A percentile compares a stretch with the other conserved stretches of the same genome.
Conservation (phyloP, 2,888 invertebrate species). For the Troides oblongomaculatus region DNA sequence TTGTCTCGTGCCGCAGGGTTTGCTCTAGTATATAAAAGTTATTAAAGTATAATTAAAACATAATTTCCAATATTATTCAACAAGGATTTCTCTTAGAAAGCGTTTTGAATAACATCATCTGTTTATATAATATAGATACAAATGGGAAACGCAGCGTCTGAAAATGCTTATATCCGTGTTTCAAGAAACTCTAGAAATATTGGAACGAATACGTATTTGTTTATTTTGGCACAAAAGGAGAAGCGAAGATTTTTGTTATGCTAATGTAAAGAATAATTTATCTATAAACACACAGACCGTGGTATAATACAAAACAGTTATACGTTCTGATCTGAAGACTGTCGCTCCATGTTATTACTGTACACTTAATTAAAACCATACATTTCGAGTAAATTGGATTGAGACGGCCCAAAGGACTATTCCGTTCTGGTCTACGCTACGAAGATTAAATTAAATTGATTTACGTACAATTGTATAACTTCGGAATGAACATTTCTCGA, state of each 20-base stretch:
- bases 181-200: too few species aligned
- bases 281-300: too few species aligned
- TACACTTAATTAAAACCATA: slow-evolving; percentile 24
- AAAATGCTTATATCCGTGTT: too few species aligned
- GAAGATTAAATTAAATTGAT: slow-evolving; percentile 3
- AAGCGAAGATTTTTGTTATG: too few species aligned
- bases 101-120: too few species aligned
- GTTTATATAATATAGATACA: too few species aligned
- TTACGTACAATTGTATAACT: slow-evolving; percentile 10
- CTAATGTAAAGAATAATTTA: too few species aligned
- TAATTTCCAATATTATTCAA: neutral
- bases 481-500: neutral
- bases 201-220: too few species aligned
- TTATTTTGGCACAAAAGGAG: too few species aligned
- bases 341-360: slow-evolving; percentile 8
- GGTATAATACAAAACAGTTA: neutral
- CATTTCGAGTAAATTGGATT: slow-evolving; percentile 21
- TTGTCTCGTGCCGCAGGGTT: neutral
- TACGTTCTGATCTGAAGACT: neutral
- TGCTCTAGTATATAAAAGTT: slow-evolving; percentile 1
- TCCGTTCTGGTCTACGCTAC: neutral
- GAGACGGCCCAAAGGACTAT: neutral
- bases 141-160: too few species aligned
- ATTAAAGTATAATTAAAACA: neutral
- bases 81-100: neutral